Percentiles rank a stretch among this genome's conserved stretches.
Conservation (phyloP, 2,797 vertebrate species). For the Pempheris klunzingeri region DNA sequence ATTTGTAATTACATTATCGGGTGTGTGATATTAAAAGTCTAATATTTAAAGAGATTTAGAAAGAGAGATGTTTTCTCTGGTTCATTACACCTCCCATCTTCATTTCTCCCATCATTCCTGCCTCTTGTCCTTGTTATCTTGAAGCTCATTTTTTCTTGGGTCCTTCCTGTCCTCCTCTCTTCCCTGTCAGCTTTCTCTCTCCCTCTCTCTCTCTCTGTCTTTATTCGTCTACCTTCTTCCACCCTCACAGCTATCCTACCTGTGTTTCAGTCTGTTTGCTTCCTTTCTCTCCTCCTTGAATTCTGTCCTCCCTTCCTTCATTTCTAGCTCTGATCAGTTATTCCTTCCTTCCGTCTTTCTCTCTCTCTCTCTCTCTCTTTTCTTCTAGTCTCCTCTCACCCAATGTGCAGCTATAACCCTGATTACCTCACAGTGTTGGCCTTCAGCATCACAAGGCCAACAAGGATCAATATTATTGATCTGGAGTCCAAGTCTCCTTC, state of each 20-base stretch:
- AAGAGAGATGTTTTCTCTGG: neutral
- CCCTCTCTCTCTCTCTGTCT: neutral
- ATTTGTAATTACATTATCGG: too few relatives aligned
- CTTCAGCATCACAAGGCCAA: slow-evolving; percentile 45
- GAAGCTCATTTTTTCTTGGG: neutral
- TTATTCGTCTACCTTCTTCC: neutral
- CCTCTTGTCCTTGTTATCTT: neutral
- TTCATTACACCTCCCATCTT: slow-evolving; percentile 5
- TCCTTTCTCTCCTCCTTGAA: neutral
- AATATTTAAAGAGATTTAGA: slow-evolving; percentile 4
- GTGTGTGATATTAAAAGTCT: too few relatives aligned
- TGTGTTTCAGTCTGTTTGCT: neutral
- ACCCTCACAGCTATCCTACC: too few relatives aligned
- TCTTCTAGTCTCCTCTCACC: neutral
- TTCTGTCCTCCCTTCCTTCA: neutral
- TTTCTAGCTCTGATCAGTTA: neutral
- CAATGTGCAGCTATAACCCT: slow-evolving; percentile 27
- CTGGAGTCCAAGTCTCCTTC: slow-evolving; percentile 24
- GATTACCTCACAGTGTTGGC: slow-evolving; percentile 48
- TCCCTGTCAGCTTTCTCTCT: neutral
- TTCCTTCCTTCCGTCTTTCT: neutral
- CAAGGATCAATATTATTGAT: slow-evolving; percentile 60
- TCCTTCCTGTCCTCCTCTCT: neutral
- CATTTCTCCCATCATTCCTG: neutral
- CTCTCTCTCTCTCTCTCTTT: neutral